Percentiles rank a stretch among this genome's conserved stretches.
Conservation (phyloP, 2,888 invertebrate species). For the Himalopsyche japonica region DNA sequence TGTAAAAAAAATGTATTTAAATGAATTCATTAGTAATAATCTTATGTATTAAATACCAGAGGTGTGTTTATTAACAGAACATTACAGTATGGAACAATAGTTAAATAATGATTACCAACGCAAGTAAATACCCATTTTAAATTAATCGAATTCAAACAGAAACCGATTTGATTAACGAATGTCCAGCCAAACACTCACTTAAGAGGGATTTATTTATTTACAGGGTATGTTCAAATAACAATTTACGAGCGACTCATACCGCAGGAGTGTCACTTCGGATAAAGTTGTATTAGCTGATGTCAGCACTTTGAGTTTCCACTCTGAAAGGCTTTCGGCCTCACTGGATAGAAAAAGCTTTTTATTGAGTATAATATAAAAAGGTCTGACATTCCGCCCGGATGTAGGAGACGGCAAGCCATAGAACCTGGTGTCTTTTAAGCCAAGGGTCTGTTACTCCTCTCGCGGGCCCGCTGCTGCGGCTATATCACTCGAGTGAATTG, state of each 20-base stretch:
- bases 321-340: slow-evolving; percentile 8
- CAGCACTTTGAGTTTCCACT: slow-evolving; percentile 18
- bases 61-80: no score
- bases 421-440: neutral
- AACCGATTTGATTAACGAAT: neutral
- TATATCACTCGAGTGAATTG: neutral
- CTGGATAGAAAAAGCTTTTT: slow-evolving; percentile 11
- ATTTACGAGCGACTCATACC: neutral
- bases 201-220: slow-evolving; percentile 7
- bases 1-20: no score
- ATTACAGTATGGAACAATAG: no score
- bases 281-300: slow-evolving; percentile 26
- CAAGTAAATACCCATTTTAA: neutral
- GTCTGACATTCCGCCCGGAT: slow-evolving; percentile 3
- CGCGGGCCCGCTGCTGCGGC: neutral
- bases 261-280: neutral
- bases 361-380: slow-evolving; percentile 28
- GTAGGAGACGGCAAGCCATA: neutral
- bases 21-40: no score
- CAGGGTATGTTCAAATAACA: slow-evolving; percentile 9
- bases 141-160: neutral
- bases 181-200: no score
- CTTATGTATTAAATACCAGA: no score
- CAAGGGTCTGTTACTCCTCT: neutral
- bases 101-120: neutral